Evolutionary conservation across 2,113 vertebrate genomes (phyloP).

Genomic region (Eidolon helvum): DNA sequence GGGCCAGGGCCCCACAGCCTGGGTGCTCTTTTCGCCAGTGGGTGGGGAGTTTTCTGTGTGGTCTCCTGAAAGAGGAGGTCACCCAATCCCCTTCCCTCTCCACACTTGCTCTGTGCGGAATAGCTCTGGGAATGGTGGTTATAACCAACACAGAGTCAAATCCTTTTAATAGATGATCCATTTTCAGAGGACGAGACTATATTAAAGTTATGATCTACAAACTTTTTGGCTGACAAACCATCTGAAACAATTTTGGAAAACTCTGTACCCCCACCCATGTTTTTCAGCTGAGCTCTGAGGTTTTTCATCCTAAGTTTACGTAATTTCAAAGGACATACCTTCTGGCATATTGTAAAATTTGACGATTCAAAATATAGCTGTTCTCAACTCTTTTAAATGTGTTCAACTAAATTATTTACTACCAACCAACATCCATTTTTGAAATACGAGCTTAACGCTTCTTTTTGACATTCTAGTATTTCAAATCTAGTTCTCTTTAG

Average conservation of each 20-base stretch:
- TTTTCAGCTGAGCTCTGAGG: not conserved
- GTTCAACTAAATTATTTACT: not conserved
- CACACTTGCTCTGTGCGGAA: not conserved
- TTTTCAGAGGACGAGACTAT: not conserved
- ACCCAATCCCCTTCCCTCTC: not conserved
- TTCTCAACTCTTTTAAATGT: not conserved
- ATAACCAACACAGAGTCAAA: not conserved
- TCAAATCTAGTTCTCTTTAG: not conserved
- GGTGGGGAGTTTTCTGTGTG: not conserved
- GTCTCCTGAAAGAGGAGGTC: not conserved
- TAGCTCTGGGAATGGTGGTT: not conserved
- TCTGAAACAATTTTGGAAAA: not conserved
- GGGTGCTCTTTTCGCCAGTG: constrained; percentile 5
- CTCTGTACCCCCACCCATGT: not conserved
- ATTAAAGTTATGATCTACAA: not conserved
- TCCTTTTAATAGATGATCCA: not conserved
- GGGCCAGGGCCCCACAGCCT: not conserved
- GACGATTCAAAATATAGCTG: not conserved
- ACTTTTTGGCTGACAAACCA: not conserved
- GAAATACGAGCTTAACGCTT: not conserved
- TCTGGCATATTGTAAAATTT: not conserved
- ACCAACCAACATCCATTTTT: not conserved
- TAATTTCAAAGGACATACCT: not conserved
- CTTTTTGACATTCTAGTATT: not conserved
- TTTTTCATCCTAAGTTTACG: not conserved